Base-by-base conservation (phyloP, 2,797 vertebrate species). In the Pagetopsis macropterus region DNA sequence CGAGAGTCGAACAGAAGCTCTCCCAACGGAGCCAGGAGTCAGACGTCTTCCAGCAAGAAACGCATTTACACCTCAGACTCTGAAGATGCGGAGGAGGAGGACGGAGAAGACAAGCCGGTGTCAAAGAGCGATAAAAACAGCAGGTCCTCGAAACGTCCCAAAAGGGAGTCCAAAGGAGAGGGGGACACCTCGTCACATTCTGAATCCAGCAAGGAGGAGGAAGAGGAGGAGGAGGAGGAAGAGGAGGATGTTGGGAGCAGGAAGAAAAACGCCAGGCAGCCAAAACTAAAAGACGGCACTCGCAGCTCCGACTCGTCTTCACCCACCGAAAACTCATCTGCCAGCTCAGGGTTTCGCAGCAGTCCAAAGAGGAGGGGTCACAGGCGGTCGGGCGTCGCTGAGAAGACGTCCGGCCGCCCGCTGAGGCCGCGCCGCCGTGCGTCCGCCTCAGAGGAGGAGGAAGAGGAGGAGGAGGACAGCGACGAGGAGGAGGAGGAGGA, bases 341-440 rank as follows among this genome's bases (percentile, higher is more conserved):
- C 85, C 82, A 93, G 93, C 88, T 94, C 93, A 77, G 92, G 89
- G 87, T 92, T 93, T 72, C 84, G 64, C 75, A 93, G 92, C 87
- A 92, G 90, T 89, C 89, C 91, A 88, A 93, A 93, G 92, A 92
- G 83, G 73, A 87, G 84, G 59, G 59, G 73, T 61, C 72, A 56
- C 57, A 76, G 68, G 31, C 74, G 17, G 65, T 63, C 87, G 4
- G 69, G 76, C 58, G 65, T 61, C 9, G 62, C 78, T 0, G 80
- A 82, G 61, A 75, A 72, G 82, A 83, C 86, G 10, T 17, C 83
- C 10, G 21, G 73, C 44, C 91, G 79, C 65, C 83, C 77, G 56
- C 76, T 82, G 4, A 81, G 85, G 80, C 89, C 71, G 76, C 81
- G 69, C 1, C 79, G 45, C 21, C 77, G 31, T 2, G 52, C 10